Conservation (phyloP, 1,140 invertebrate species). For the Bicyclus anynana region DNA sequence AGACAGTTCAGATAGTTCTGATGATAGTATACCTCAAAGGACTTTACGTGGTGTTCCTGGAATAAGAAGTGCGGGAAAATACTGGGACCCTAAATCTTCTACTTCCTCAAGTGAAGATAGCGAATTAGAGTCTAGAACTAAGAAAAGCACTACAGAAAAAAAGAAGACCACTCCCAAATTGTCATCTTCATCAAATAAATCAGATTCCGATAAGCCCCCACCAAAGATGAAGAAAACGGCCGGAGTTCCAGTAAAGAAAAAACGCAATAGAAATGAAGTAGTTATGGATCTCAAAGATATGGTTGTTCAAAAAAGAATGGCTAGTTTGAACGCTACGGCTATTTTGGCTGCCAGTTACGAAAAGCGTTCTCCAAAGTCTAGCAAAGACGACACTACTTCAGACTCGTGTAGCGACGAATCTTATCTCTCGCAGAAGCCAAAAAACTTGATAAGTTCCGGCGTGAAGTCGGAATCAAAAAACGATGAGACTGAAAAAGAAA, state of each 20-base stretch:
- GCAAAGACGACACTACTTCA: constrained; percentile 76
- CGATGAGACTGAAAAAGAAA: constrained; percentile 77
- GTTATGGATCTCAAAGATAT: constrained; percentile 92
- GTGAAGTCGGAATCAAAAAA: constrained; percentile 76
- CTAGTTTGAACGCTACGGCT: constrained; percentile 93
- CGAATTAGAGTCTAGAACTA: constrained; percentile 68
- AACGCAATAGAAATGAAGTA: constrained; percentile 79
- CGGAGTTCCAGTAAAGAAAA: constrained; percentile 63
- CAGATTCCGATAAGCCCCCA: constrained; percentile 59
- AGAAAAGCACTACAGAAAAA: constrained; percentile 49
- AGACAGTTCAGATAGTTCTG: constrained; percentile 69
- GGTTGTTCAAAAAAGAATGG: constrained; percentile 94
- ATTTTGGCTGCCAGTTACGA: constrained; percentile 95
- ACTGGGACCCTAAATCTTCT: constrained; percentile 87
- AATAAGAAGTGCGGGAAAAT: constrained; percentile 86
- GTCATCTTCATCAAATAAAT: constrained; percentile 67
- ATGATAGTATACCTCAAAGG: constrained; percentile 75
- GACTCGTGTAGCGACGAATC: constrained; percentile 77
- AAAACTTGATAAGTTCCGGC: constrained; percentile 67
- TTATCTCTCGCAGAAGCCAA: constrained; percentile 63
- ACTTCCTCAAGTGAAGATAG: constrained; percentile 78
- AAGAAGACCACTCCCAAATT: constrained; percentile 58
- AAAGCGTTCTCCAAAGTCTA: constrained; percentile 80
- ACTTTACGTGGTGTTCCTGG: constrained; percentile 85
- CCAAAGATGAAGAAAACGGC: constrained; percentile 65